Percentiles rank a stretch among this genome's conserved stretches.
These are phyloP conservation scores for Ichneumoninae sp. DNA, from an alignment of 2,888 invertebrate genomes.

Conservation along the genomic window DNA sequence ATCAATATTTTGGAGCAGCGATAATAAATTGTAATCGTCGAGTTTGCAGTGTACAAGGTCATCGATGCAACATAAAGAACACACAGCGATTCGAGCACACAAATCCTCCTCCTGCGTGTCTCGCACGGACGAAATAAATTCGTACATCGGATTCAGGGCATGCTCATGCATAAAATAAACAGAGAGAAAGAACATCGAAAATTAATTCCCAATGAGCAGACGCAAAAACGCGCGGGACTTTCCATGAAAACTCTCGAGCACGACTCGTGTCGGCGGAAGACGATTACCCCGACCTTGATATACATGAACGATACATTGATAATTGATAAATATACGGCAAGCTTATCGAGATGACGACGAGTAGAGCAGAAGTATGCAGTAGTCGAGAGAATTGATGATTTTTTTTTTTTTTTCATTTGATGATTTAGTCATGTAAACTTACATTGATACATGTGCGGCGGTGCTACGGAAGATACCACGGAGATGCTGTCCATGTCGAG, in stretches of 20 bases:
- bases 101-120: slow-evolving; percentile 28
- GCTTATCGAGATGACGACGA: slow-evolving; percentile 38
- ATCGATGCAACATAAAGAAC: slow-evolving; percentile 79
- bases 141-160: slow-evolving; percentile 40
- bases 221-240: background rate
- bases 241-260: background rate
- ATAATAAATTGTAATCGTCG: slow-evolving; percentile 31
- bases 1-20: slow-evolving; percentile 12
- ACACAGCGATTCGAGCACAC: slow-evolving; percentile 67
- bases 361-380: background rate
- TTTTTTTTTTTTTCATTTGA: slow-evolving; percentile 33
- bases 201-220: slow-evolving; percentile 13
- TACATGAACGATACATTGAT: background rate
- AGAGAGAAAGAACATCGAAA: slow-evolving; percentile 13
- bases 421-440: slow-evolving; percentile 84
- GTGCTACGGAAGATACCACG: slow-evolving; percentile 88
- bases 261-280: slow-evolving; percentile 1
- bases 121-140: slow-evolving; percentile 22
- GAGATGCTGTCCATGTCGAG: slow-evolving; percentile 90
- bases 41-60: slow-evolving; percentile 39
- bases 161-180: slow-evolving; percentile 68
- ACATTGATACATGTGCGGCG: slow-evolving; percentile 90
- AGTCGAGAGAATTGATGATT: slow-evolving; percentile 17
- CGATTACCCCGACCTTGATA: slow-evolving; percentile 1
- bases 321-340: slow-evolving; percentile 3